Evolutionary conservation across 2,888 invertebrate genomes (phyloP), one percentile per base, ranked within the genome.

Genomic region (Troilus luridus): DNA sequence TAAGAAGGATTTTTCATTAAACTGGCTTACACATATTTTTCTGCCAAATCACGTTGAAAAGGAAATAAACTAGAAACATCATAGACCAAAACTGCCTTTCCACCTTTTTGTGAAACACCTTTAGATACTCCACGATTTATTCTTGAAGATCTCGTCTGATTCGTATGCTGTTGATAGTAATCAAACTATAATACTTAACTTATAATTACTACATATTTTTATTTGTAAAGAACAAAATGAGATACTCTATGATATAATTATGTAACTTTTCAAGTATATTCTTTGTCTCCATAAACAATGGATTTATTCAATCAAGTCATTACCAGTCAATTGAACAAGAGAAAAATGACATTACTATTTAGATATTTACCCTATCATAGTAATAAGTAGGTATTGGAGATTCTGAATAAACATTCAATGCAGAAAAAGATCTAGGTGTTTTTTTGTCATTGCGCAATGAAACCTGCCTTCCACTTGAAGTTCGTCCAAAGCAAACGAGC

Each of bases 401-500:
- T 85, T 93, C 92, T 14, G 92, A 92, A 89, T 92, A 92, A 10
- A 90, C 90, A 59, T 96, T 96, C 64, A 97, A 95, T 17, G 97
- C 97, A 7, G 97, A 97, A 21, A 98, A 94, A 0, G 97, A 96
- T 92, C 97, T 95, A 0, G 98, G 98, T 0, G 98, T 98, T 0
- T 96, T 96, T 17, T 96, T 96, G 93, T 97, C 97, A 90, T 93
- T 92, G 41, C 93, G 93, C 9, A 96, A 94, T 0, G 97, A 96
- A 41, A 97, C 94, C 91, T 91, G 91, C 17, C 91, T 81, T 17
- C 90, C 88, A 89, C 91, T 91, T 5, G 96, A 95, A 0, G 97
- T 96, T 90, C 98, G 95, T 89, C 97, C 97, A 94, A 99, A 99
- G 93, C 97, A 97, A 0, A 98, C 98, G 91, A 99, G 94, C 91